Conservation (phyloP, 2,797 vertebrate species). For the Scolopax bukidnonensis region DNA sequence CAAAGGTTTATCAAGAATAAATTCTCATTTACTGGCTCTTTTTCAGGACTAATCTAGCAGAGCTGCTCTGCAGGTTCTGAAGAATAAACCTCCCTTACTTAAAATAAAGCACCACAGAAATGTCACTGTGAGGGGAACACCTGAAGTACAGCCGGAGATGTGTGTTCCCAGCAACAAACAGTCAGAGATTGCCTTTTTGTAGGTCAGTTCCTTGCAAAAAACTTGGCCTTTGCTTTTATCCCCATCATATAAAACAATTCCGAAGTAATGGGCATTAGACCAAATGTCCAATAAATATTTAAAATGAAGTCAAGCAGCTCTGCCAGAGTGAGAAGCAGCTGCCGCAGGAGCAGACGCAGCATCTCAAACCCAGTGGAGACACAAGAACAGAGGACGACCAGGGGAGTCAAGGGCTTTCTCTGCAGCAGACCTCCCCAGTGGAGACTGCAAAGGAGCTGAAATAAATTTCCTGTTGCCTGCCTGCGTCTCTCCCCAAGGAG, state of each 20-base stretch:
- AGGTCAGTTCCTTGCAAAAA: background rate
- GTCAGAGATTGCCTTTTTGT: background rate
- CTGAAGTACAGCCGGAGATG: background rate
- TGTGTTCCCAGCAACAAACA: background rate
- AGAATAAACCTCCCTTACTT: background rate
- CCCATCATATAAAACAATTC: background rate
- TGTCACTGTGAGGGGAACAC: background rate
- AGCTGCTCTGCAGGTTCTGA: background rate
- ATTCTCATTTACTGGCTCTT: background rate
- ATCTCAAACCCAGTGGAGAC: background rate
- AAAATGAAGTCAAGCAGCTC: background rate
- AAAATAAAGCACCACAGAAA: background rate
- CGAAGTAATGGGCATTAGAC: background rate
- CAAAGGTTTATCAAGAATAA: background rate
- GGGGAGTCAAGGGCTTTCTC: background rate
- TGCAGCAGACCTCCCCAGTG: background rate
- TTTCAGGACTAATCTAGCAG: slow-evolving; percentile 1
- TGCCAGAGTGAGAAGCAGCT: background rate
- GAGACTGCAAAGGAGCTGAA: background rate
- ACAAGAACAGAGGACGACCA: background rate
- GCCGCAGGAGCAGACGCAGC: background rate
- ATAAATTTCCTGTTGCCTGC: background rate
- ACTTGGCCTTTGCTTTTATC: background rate
- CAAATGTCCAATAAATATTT: background rate
- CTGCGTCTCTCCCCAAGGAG: background rate